Percentiles rank a stretch among this genome's conserved stretches.
These are phyloP conservation scores for Pterois miles DNA, from an alignment of 2,797 vertebrate genomes.

Conservation along the genomic window DNA sequence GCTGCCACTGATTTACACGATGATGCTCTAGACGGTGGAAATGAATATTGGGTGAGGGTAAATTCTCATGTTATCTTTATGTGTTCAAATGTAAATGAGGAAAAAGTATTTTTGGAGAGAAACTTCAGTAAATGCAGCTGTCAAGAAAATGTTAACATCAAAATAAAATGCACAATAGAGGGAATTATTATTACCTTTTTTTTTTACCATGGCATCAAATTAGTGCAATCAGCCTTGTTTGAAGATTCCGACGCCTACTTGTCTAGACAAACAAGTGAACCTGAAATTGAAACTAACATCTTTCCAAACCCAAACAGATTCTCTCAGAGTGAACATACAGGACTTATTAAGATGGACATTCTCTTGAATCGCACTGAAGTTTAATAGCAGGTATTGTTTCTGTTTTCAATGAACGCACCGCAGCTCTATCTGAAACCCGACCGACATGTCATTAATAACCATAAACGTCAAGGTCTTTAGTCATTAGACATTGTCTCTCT, in stretches of 20 bases:
- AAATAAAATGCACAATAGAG: no score
- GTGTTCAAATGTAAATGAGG: no score
- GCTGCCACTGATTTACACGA: no score
- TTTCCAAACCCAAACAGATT: neutral
- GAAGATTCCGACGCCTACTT: neutral
- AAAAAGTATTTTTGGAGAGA: no score
- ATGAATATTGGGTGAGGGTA: no score
- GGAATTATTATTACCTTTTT: no score
- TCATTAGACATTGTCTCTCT: conserved; percentile 60
- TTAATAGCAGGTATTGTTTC: conserved; percentile 42
- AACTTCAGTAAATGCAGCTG: no score
- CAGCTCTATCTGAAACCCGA: conserved; percentile 18
- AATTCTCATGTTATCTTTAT: no score
- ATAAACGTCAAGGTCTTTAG: conserved; percentile 70
- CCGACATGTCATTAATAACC: conserved; percentile 69
- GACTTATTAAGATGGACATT: neutral
- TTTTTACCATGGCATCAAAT: no score
- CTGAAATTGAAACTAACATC: neutral
- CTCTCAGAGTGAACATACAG: neutral
- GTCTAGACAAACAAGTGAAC: neutral
- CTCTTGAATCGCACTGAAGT: neutral
- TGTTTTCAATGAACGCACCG: conserved; percentile 20
- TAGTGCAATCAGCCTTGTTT: neutral
- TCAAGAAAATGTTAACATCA: no score
- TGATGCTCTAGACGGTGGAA: no score